Evolutionary conservation across 2,888 invertebrate species (phyloP).

Genomic region (Heliconius erato): DNA sequence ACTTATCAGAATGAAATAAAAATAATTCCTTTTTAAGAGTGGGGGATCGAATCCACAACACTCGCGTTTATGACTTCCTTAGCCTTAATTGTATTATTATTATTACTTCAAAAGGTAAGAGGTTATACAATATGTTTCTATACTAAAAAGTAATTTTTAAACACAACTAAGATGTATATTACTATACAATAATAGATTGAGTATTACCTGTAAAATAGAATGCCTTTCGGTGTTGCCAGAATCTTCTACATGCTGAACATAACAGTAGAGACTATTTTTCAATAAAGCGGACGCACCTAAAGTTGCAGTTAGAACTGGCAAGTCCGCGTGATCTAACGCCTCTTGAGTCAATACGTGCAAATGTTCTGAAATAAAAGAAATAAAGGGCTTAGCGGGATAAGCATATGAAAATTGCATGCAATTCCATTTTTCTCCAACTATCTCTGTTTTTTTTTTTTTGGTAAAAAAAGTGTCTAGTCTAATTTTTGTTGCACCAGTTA

Average conservation of each 20-base stretch:
- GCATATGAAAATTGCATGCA: neutral
- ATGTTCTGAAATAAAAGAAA: conserved; percentile 85
- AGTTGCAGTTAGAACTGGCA: conserved; percentile 92
- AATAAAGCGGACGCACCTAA: conserved; percentile 92
- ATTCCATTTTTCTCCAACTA: too few relatives aligned
- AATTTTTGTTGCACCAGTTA: too few relatives aligned
- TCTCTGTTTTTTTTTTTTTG: too few relatives aligned
- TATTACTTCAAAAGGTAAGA: too few relatives aligned
- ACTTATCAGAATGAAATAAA: too few relatives aligned
- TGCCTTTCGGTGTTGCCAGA: conserved; percentile 76
- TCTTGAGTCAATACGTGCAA: conserved; percentile 92
- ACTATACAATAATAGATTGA: neutral
- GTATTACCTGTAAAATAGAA: conserved; percentile 70
- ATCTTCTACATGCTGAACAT: conserved; percentile 87
- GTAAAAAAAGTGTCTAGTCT: neutral
- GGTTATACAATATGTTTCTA: too few relatives aligned
- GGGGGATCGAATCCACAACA: too few relatives aligned
- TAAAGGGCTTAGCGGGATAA: neutral
- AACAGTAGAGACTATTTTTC: conserved; percentile 92
- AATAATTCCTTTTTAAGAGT: too few relatives aligned
- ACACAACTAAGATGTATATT: neutral
- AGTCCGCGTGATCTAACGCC: conserved; percentile 93
- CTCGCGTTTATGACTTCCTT: too few relatives aligned
- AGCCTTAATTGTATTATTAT: too few relatives aligned
- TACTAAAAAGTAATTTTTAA: neutral